Evolutionary conservation across 2,888 invertebrate species (phyloP), one percentile per base, ranked within the genome.

Genomic region (Chironomus riparius): DNA sequence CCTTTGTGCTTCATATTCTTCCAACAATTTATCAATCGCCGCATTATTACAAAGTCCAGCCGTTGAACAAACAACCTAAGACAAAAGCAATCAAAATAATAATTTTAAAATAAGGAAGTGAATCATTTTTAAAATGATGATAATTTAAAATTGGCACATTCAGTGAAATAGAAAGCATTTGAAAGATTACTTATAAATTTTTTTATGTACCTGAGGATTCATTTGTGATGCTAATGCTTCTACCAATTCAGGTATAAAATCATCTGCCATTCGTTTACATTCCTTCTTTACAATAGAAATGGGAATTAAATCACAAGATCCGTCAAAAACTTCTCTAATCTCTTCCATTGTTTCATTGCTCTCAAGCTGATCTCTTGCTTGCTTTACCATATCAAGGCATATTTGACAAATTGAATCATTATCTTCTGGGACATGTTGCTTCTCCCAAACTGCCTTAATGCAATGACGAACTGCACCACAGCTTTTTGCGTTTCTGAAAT

Each of bases 331-430:
- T 83, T 91, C 87, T 80, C 91, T 92, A 12, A 96, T 85, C 80
- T 95, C 92, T 81, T 92, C 90, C 90, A 92, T 84, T 0, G 95
- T 96, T 83, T 94, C 90, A 82, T 96, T 95, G 84, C 94, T 95
- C 81, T 90, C 86, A 69, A 96, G 86, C 81, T 94, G 93, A 82
- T 94, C 94, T 38, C 95, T 87, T 0, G 95, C 96, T 83, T 95
- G 90, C 77, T 88, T 86, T 18, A 96, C 95, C 95, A 96, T 95
- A 81, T 94, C 90, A 79, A 92, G 90, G 82, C 96, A 96, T 78
- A 93, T 91, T 81, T 90, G 86, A 83, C 96, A 96, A 77, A 96
- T 90, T 79, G 88, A 89, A 81, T 93, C 93, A 78, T 86, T 86
- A 7, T 65, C 95, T 65, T 88, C 88, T 0, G 90, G 88, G 74